Base-by-base conservation (phyloP, 2,113 vertebrate genomes). In the Siniperca chuatsi region DNA sequence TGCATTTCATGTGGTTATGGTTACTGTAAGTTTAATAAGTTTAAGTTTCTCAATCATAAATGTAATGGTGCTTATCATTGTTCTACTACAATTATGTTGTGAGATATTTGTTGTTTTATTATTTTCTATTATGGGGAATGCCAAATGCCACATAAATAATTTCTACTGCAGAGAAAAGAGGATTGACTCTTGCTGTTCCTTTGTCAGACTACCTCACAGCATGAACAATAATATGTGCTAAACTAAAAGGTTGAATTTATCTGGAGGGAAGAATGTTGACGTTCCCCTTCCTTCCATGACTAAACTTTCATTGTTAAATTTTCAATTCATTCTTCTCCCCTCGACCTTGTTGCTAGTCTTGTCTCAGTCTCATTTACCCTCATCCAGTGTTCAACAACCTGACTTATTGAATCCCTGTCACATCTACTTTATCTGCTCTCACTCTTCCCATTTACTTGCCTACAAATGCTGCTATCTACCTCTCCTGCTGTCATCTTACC, bases 121-220 rank as follows among this genome's bases (percentile, higher is more conserved):
- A 20, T 52, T 44, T 61, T 75, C 74, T 76, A 35, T 58, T 73
- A 57, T 35, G 64, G 71, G 72, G 40, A 72, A 89, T 82, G 66
- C 55, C 83, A 90, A 91, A 92, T 87, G 82, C 69, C 76, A 87
- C 85, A 91, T 81, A 58, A 76, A 92, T 85, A 57, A 85, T 88
- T 91, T 87, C 73, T 81, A 12, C 57, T 71, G 76, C 62, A 71
- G 79, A 87, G 82, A 85, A 88, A 82, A 89, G 85, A 74, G 72
- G 77, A 80, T 52, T 69, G 80, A 64, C 68, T 78, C 77, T 88
- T 9, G 76, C 81, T 88, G 81, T 84, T 88, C 46, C 85, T 86
- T 83, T 90, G 81, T 87, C 58, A 54, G 74, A 54, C 33, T 18
- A 15, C 55, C 57, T 82, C 89, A 81, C 89, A 88, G 87, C 80